Base-by-base conservation (phyloP, 2,113 vertebrate genomes). In the Psittacula cyanocephala region DNA sequence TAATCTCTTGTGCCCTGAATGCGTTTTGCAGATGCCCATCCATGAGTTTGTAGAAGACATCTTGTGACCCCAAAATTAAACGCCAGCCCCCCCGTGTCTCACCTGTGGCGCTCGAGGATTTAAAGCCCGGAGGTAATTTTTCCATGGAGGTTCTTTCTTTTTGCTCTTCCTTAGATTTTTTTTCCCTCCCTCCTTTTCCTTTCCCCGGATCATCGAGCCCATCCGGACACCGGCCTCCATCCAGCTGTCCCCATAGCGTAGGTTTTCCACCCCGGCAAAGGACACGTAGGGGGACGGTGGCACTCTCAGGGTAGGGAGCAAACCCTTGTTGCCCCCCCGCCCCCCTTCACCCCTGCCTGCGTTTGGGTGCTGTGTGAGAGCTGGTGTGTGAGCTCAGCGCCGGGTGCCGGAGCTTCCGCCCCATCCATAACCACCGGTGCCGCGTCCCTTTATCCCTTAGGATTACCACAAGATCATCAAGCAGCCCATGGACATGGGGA, bases 391-490 rank as follows among this genome's bases (percentile, higher is more conserved):
- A 23, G 39, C 27, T 37, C 57, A 13, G 33, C 33, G 59, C n/a
- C n/a, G 59, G 59, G n/a, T 25, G 16, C n/a, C 15, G 23, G 22
- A 3, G 33, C 57, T n/a, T 59, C 20, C 33, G 3, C 13, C 57
- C 9, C 9, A 15, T 59, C 33, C 57, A 4, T 59, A 59, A 59
- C 57, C 33, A 3, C 4, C 3, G 20, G 9, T 15, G 33, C 57
- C 33, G 6, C 57, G 23, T 27, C 16, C 23, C 52, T 24, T 47
- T 23, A 23, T n/a, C 33, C 33, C 10, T 7, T 63, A 99, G 99
- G 99, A 99, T 78, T 99, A 99, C 82, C 99, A 99, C 89, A 99
- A 99, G 87, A 99, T 99, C 93, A 99, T 99, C 95, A 99, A 99
- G 76, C 98, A 96, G 29, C 99, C 99, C 11, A 99, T 99, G 99